Evolutionary conservation across 1,140 invertebrate genomes (phyloP).

Genomic region (Drosophila prosaltans): DNA sequence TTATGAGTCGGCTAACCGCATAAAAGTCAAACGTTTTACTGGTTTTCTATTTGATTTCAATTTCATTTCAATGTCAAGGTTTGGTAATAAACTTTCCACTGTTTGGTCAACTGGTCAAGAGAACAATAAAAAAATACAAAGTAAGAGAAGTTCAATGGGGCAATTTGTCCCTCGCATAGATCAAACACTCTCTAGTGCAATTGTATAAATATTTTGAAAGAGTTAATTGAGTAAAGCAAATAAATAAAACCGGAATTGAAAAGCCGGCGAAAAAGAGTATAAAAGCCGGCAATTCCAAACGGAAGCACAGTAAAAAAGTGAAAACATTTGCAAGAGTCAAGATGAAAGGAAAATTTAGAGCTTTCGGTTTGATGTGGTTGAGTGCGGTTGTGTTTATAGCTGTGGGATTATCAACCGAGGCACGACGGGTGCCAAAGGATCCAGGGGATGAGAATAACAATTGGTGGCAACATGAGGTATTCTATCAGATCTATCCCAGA

Average conservation of each 20-base stretch:
- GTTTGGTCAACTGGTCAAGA: slow-evolving; percentile 40
- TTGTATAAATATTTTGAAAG: slow-evolving; percentile 58
- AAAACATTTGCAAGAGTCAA: slow-evolving; percentile 22
- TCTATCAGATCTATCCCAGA: slow-evolving; percentile 69
- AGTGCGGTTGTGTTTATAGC: slow-evolving; percentile 12
- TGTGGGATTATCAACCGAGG: background rate
- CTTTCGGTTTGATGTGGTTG: slow-evolving; percentile 21
- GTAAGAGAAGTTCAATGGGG: slow-evolving; percentile 18
- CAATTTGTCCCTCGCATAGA: slow-evolving; percentile 33
- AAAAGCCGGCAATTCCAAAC: slow-evolving; percentile 31
- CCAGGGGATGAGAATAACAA: slow-evolving; percentile 33
- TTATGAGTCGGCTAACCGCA: background rate
- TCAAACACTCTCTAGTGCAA: slow-evolving; percentile 27
- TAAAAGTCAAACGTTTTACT: slow-evolving; percentile 14
- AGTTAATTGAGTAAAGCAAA: slow-evolving; percentile 33
- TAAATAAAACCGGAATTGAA: slow-evolving; percentile 51
- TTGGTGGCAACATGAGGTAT: slow-evolving; percentile 71
- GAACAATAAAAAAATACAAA: slow-evolving; percentile 15
- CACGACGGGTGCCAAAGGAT: slow-evolving; percentile 3
- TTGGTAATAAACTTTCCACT: slow-evolving; percentile 27
- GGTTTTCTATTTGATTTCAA: background rate
- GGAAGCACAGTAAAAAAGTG: slow-evolving; percentile 35
- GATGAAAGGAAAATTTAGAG: slow-evolving; percentile 36
- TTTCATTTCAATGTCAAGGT: slow-evolving; percentile 9
- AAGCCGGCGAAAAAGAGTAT: slow-evolving; percentile 40